These are phyloP conservation scores for Bovichtus variegatus DNA, from an alignment of 2,797 vertebrate genomes.

Conservation along the genomic window DNA sequence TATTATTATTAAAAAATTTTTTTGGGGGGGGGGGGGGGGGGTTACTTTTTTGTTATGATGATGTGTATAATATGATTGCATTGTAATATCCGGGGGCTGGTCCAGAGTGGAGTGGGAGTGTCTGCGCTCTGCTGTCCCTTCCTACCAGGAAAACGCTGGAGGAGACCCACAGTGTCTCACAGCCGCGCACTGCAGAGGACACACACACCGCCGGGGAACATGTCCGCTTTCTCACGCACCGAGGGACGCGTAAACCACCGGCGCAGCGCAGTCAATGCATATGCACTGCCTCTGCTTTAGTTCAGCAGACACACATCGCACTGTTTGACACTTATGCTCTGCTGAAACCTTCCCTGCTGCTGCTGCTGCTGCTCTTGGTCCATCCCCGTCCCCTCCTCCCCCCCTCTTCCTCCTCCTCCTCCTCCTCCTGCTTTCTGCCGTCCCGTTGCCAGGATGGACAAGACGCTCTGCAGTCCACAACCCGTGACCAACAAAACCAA, in stretches of 20 bases:
- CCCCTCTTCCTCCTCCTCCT: conserved; percentile 37
- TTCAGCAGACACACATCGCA: conserved; percentile 29
- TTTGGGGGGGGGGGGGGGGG: not conserved
- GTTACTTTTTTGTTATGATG: not conserved
- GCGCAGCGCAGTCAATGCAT: conserved; percentile 42
- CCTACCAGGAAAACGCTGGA: conserved; percentile 68
- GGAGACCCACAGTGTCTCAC: conserved; percentile 53
- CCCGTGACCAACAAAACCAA: conserved; percentile 71
- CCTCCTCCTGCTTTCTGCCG: conserved; percentile 47
- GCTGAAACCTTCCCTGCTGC: conserved; percentile 54
- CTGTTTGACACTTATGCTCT: conserved; percentile 64
- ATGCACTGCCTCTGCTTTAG: conserved; percentile 58
- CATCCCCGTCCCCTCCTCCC: conserved; percentile 49
- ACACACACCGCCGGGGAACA: conserved; percentile 52
- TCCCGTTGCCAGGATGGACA: conserved; percentile 84
- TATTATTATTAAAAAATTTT: not conserved
- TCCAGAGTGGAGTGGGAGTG: conserved; percentile 78
- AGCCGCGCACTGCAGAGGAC: conserved; percentile 66
- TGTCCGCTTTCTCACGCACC: conserved; percentile 61
- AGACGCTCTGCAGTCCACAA: conserved; percentile 78
- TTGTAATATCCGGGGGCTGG: conserved; percentile 82
- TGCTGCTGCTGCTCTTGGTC: conserved; percentile 45
- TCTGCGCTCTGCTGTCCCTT: conserved; percentile 58
- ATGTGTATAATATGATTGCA: conserved; percentile 35
- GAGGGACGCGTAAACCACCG: conserved; percentile 47